A percentile compares a stretch with the other conserved stretches of the same genome.
Evolutionary conservation across 2,888 invertebrate species (phyloP).

Genomic region (Galerucella calmariensis): DNA sequence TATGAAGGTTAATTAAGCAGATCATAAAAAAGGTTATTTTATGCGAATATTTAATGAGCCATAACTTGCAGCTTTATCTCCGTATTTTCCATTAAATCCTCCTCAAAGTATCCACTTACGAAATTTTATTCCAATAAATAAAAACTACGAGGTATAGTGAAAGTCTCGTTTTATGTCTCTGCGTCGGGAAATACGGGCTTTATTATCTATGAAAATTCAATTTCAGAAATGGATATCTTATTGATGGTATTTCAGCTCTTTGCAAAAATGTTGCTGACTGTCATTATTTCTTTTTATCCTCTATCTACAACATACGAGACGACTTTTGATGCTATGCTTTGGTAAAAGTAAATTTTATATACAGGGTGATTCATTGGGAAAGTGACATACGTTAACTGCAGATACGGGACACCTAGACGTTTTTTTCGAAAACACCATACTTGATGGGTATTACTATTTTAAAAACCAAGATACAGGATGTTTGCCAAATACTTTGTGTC

Average conservation of each 20-base stretch:
- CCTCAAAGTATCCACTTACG: constrained; percentile 46
- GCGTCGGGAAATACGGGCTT: background rate
- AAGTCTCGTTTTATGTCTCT: constrained; percentile 17
- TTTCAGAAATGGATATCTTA: constrained; percentile 11
- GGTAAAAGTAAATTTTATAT: too few species aligned
- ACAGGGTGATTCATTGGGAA: too few species aligned
- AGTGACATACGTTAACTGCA: too few species aligned
- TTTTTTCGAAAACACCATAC: too few species aligned
- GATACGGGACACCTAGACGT: too few species aligned
- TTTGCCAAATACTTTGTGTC: too few species aligned
- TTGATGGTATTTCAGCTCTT: background rate
- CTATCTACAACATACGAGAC: background rate
- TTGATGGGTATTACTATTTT: too few species aligned
- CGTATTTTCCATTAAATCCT: constrained; percentile 50
- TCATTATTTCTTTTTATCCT: background rate
- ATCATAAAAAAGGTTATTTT: constrained; percentile 53
- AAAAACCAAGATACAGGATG: too few species aligned
- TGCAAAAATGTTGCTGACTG: background rate
- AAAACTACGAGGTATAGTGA: constrained; percentile 24
- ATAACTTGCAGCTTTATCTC: constrained; percentile 52
- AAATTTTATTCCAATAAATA: constrained; percentile 44
- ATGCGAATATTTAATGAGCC: constrained; percentile 53
- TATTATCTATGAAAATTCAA: constrained; percentile 22
- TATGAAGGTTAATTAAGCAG: constrained; percentile 50
- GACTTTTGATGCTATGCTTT: too few species aligned